Evolutionary conservation across 2,797 vertebrate species (phyloP).

Genomic region (Fratercula arctica): DNA sequence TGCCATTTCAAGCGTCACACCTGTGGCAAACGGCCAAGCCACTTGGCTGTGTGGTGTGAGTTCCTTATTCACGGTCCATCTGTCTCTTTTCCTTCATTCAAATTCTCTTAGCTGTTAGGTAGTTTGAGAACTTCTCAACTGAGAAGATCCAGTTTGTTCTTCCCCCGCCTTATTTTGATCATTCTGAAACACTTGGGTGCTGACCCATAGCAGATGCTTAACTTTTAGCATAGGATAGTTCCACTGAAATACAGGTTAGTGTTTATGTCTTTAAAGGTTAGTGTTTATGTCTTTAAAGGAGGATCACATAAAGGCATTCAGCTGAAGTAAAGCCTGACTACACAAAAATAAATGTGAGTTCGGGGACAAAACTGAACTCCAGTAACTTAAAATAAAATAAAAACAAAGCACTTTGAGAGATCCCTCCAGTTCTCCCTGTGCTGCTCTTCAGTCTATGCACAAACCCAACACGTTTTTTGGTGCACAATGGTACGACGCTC

Average conservation of each 20-base stretch:
- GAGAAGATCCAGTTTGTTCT: neutral
- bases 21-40: neutral
- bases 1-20: neutral
- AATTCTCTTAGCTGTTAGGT: neutral
- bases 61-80: neutral
- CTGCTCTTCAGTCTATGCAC: fast-evolving
- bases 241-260: neutral
- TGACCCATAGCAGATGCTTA: neutral
- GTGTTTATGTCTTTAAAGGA: neutral
- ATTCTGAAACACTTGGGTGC: neutral
- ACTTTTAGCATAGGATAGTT: neutral
- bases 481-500: fast-evolving
- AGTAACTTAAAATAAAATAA: neutral
- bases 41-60: neutral
- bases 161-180: neutral
- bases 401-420: neutral
- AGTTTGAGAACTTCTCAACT: neutral
- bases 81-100: neutral
- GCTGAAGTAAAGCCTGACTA: neutral
- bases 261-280: too few relatives aligned
- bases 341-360: neutral
- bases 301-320: neutral
- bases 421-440: fast-evolving
- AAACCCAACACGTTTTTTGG: fast-evolving
- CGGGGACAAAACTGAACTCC: neutral